These are phyloP conservation scores for Petrocephalus sullivani DNA, from an alignment of 2,797 vertebrate species.

Conservation along the genomic window DNA sequence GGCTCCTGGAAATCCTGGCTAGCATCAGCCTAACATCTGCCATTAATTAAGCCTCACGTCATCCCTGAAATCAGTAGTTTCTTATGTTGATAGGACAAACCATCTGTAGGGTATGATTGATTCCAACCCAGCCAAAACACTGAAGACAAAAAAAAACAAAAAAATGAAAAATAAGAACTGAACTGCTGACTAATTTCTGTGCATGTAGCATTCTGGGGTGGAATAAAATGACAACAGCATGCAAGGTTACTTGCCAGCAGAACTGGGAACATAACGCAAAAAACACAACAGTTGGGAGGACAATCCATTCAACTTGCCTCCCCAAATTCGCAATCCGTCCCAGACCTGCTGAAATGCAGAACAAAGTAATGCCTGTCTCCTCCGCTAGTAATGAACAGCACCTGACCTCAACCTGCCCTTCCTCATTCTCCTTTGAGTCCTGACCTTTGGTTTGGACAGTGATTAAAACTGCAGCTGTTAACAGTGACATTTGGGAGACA, in stretches of 20 bases:
- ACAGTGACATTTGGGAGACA: constrained; percentile 74
- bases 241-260: background rate
- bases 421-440: constrained; percentile 51
- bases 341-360: constrained; percentile 24
- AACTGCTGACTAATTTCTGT: background rate
- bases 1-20: constrained; percentile 41
- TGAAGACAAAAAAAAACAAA: background rate
- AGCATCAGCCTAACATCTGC: constrained; percentile 43
- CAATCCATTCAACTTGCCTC: background rate
- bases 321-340: background rate
- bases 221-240: background rate
- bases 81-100: constrained; percentile 35
- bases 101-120: background rate
- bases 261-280: background rate
- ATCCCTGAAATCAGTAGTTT: constrained; percentile 45
- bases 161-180: background rate
- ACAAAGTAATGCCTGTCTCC: constrained; percentile 32
- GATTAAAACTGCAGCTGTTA: constrained; percentile 70
- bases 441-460: constrained; percentile 74
- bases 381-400: constrained; percentile 64
- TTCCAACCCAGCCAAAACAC: background rate
- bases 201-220: background rate
- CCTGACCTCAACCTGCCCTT: constrained; percentile 47
- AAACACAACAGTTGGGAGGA: background rate
- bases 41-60: constrained; percentile 56